Percentiles rank a stretch among this genome's conserved stretches.
These are phyloP conservation scores for Rhadinocentrus ornatus DNA, from an alignment of 2,797 vertebrate genomes.

Conservation along the genomic window DNA sequence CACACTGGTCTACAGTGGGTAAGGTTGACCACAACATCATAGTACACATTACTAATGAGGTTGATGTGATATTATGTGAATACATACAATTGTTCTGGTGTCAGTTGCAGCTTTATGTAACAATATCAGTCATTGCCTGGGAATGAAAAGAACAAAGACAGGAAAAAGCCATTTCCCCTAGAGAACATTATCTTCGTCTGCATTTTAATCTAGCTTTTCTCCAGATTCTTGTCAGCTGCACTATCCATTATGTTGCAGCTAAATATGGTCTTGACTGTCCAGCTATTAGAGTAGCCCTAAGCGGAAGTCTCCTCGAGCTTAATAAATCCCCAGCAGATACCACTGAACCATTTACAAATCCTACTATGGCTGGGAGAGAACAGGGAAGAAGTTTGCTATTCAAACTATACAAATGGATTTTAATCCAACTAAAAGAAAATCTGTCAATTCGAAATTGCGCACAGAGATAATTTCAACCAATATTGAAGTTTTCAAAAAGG, in stretches of 20 bases:
- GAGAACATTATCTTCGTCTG: slow-evolving; percentile 19
- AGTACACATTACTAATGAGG: background rate
- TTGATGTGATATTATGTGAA: background rate
- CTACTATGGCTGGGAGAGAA: slow-evolving; percentile 24
- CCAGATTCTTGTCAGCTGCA: slow-evolving; percentile 11
- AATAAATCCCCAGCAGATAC: slow-evolving; percentile 69
- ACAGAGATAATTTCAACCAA: slow-evolving; percentile 28
- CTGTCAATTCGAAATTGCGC: slow-evolving; percentile 43
- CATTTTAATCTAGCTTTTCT: slow-evolving; percentile 49
- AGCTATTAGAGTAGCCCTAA: slow-evolving; percentile 69
- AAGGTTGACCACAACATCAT: background rate
- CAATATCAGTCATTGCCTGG: slow-evolving; percentile 16
- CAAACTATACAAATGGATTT: slow-evolving; percentile 28
- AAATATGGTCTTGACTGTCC: slow-evolving; percentile 71
- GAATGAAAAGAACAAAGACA: slow-evolving; percentile 19
- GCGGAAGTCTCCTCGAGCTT: slow-evolving; percentile 52
- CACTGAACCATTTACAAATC: slow-evolving; percentile 68
- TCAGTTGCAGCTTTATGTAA: slow-evolving; percentile 26
- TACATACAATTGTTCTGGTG: background rate
- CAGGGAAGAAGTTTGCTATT: slow-evolving; percentile 22
- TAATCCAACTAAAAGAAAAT: slow-evolving; percentile 42
- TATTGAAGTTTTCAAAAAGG: slow-evolving; percentile 38
- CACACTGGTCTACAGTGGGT: background rate
- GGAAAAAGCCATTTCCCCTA: slow-evolving; percentile 3
- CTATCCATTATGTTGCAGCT: slow-evolving; percentile 67